These are phyloP conservation scores for Caenorhabditis panamensis DNA, from an alignment of 2,888 invertebrate genomes.

Conservation along the genomic window DNA sequence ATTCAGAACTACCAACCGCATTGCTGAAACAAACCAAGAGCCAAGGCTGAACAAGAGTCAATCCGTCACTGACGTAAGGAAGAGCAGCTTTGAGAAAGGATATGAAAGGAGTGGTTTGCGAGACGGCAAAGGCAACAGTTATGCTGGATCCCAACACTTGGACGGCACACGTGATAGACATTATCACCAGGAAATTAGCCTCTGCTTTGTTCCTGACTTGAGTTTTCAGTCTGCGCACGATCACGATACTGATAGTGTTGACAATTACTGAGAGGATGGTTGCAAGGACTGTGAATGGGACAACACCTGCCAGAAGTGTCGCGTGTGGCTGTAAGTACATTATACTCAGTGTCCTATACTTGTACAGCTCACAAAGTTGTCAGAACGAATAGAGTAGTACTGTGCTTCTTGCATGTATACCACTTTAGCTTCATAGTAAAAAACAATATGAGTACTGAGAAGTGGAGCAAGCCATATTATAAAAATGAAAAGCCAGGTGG, in stretches of 20 bases:
- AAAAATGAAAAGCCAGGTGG: conserved; percentile 7
- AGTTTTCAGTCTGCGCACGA: conserved; percentile 9
- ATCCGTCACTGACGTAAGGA: conserved; percentile 32
- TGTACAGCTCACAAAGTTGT: background rate
- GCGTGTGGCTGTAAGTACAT: conserved; percentile 5
- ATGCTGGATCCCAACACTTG: conserved; percentile 21
- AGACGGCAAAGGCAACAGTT: background rate
- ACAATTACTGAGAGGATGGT: conserved; percentile 1
- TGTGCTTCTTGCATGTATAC: background rate
- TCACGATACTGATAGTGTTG: background rate
- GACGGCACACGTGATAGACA: conserved; percentile 3
- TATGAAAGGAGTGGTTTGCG: background rate
- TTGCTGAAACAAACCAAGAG: conserved; percentile 14
- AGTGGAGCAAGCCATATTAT: background rate
- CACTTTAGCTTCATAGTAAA: background rate
- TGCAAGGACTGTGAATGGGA: conserved; percentile 24
- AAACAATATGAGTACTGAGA: conserved; percentile 1
- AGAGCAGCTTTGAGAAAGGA: background rate
- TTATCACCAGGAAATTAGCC: conserved; percentile 15
- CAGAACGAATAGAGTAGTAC: background rate
- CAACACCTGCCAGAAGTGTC: background rate
- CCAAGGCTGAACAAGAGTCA: conserved; percentile 27
- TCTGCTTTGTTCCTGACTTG: conserved; percentile 16
- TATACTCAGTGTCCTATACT: background rate
- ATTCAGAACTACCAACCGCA: too few relatives aligned